Evolutionary conservation across 2,113 vertebrate genomes (phyloP).

Genomic region (Australoheros scitulus): DNA sequence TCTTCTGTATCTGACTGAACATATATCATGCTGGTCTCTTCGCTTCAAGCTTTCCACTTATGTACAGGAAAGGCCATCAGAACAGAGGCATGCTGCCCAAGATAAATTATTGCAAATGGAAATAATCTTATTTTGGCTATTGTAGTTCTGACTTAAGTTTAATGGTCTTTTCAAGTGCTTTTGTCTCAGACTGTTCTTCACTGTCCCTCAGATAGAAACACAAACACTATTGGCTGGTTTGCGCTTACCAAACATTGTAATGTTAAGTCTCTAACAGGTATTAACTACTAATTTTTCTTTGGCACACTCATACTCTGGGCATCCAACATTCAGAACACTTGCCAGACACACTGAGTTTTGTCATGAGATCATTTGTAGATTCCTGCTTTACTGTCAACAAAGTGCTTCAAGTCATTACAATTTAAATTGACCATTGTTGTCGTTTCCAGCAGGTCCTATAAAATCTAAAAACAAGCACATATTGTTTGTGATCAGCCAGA

Average conservation of each 20-base stretch:
- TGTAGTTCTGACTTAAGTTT: background rate
- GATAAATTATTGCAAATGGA: constrained; percentile 4
- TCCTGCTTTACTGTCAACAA: background rate
- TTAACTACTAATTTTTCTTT: background rate
- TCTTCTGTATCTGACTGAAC: background rate
- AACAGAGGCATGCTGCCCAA: background rate
- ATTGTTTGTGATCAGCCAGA: constrained; percentile 29
- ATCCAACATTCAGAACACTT: background rate
- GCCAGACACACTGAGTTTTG: background rate
- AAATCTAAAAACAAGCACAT: background rate
- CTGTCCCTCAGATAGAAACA: background rate
- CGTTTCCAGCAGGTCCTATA: background rate
- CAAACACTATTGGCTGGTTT: background rate
- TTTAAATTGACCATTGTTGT: constrained; percentile 2
- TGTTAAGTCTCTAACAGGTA: background rate
- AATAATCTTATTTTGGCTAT: background rate
- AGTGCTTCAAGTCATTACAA: background rate
- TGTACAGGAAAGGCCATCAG: background rate
- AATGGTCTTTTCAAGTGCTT: background rate
- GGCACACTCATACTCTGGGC: background rate
- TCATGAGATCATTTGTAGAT: background rate
- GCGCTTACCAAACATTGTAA: background rate
- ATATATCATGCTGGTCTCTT: background rate
- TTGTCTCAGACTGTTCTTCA: background rate
- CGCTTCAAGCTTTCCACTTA: background rate